A percentile compares a stretch with the other conserved stretches of the same genome.
Conservation (phyloP, 2,888 invertebrate species). For the Osmoderma eremita region DNA sequence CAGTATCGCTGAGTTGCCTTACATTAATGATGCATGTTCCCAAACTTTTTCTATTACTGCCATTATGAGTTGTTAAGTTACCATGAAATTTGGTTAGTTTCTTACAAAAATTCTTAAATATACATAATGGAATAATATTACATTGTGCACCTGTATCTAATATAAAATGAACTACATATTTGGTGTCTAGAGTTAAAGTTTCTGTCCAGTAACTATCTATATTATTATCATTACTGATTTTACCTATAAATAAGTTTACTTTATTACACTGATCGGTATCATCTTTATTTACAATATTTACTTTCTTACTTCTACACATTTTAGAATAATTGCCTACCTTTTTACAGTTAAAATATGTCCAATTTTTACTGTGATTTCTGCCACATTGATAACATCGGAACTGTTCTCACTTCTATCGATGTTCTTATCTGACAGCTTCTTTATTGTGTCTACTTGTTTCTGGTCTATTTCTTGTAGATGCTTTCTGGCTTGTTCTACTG, state of each 20-base stretch:
- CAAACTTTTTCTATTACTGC: slow-evolving; percentile 1
- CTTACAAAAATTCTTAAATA: neutral
- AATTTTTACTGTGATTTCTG: no score
- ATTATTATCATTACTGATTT: neutral
- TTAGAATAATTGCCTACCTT: slow-evolving; percentile 5
- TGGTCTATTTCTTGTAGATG: neutral
- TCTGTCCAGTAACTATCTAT: neutral
- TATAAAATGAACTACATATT: neutral
- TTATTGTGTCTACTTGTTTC: neutral
- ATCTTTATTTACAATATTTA: neutral
- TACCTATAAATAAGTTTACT: slow-evolving; percentile 1
- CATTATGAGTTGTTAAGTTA: neutral
- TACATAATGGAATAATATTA: slow-evolving; percentile 1
- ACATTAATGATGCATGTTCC: slow-evolving; percentile 1
- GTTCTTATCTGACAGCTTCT: no score
- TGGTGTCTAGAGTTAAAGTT: neutral
- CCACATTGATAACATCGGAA: no score
- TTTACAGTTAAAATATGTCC: slow-evolving; percentile 19
- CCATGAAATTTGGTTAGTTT: neutral
- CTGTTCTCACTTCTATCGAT: no score
- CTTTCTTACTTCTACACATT: slow-evolving; percentile 24
- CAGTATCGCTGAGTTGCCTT: neutral
- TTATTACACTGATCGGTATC: neutral
- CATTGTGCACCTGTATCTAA: slow-evolving; percentile 7
- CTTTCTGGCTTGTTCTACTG: neutral